Conservation (phyloP, 2,797 vertebrate genomes). For the Podarcis siculus region DNA sequence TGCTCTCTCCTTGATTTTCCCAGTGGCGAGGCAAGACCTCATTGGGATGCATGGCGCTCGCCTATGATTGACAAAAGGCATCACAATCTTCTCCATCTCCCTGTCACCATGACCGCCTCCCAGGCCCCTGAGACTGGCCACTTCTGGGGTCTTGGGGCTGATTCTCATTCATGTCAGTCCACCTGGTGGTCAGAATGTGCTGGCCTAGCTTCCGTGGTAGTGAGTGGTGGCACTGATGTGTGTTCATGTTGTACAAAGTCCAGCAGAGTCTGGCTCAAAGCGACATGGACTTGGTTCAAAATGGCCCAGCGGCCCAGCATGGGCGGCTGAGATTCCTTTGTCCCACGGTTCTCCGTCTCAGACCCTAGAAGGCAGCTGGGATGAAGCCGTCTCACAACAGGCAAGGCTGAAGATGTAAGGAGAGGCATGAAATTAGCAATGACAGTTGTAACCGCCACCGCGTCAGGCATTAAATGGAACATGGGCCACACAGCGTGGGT, state of each 20-base stretch:
- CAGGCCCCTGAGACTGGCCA: background rate
- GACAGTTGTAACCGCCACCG: slow-evolving; percentile 75
- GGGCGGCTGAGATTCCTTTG: slow-evolving; percentile 43
- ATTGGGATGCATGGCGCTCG: slow-evolving; percentile 37
- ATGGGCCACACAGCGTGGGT: slow-evolving; percentile 57
- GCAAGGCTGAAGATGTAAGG: slow-evolving; percentile 75
- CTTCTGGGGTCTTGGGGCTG: background rate
- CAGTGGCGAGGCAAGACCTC: slow-evolving; percentile 45
- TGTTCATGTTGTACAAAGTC: rapidly evolving
- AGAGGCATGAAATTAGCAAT: slow-evolving; percentile 75
- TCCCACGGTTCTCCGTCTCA: slow-evolving; percentile 49
- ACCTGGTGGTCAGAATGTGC: slow-evolving; percentile 15
- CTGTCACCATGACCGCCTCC: background rate
- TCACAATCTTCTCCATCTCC: background rate
- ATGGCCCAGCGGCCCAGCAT: background rate
- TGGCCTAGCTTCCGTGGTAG: background rate
- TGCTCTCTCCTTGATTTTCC: slow-evolving; percentile 48
- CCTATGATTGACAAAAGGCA: slow-evolving; percentile 40
- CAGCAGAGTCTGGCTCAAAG: rapidly evolving
- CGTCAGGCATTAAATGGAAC: slow-evolving; percentile 61
- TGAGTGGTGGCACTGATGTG: background rate
- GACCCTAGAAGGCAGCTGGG: slow-evolving; percentile 35
- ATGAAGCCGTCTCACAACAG: slow-evolving; percentile 58
- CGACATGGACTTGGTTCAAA: slow-evolving; percentile 9
- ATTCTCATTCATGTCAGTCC: slow-evolving; percentile 7